Evolutionary conservation across 1,140 invertebrate genomes (phyloP).

Genomic region (Heliconius himera): DNA sequence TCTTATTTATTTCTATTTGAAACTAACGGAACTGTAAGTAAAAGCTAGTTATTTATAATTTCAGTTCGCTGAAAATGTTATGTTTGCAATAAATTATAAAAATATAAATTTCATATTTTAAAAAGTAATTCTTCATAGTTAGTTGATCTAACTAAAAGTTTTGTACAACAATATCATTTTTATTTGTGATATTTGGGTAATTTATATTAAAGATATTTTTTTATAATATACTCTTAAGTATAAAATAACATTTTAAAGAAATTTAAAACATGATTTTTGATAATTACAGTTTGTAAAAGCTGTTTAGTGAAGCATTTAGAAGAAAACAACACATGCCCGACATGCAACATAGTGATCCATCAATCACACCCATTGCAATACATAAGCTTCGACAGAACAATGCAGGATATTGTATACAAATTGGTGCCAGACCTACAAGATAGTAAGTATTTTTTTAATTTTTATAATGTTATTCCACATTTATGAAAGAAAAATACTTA

Average conservation of each 20-base stretch:
- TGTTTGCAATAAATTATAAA: constrained; percentile 77
- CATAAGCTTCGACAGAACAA: constrained; percentile 98
- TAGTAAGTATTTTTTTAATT: constrained; percentile 82
- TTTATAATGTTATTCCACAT: too few species aligned
- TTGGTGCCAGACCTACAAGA: constrained; percentile 95
- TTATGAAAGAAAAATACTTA: too few species aligned
- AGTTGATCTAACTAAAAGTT: too few species aligned
- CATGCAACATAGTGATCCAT: constrained; percentile 98
- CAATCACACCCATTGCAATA: constrained; percentile 98
- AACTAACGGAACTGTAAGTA: too few species aligned
- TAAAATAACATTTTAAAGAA: too few species aligned
- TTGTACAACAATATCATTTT: too few species aligned
- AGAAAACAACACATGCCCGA: constrained; percentile 98
- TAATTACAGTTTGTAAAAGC: constrained; percentile 95
- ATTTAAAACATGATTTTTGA: neutral
- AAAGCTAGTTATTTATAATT: constrained; percentile 49
- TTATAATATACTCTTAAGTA: too few species aligned
- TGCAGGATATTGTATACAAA: constrained; percentile 99
- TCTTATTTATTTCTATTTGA: too few species aligned
- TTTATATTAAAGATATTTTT: too few species aligned
- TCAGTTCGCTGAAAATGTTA: constrained; percentile 98
- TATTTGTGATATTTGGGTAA: too few species aligned
- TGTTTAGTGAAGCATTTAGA: constrained; percentile 98
- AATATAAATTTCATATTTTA: too few species aligned
- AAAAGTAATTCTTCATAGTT: too few species aligned